phyloP scores from a whole-genome alignment of 2,888 invertebrate species.

The Ashinkailepas kermadecensis region DNA sequence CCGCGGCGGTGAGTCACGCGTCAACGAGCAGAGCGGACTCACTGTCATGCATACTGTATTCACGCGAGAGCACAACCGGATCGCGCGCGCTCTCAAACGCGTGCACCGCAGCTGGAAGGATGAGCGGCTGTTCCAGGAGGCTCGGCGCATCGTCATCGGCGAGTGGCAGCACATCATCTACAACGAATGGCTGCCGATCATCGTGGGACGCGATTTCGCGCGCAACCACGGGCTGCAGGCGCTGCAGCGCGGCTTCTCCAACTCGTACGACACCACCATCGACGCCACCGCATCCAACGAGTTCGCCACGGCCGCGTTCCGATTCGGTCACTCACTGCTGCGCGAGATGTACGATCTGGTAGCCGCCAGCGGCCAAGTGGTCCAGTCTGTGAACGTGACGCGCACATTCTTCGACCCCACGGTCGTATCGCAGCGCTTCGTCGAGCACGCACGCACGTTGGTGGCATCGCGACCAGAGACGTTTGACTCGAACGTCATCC shows the following conservation, averaged over 20 bases:
- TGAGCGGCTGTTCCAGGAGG: slow-evolving; percentile 49
- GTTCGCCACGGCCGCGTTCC: slow-evolving; percentile 31
- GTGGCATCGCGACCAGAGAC: neutral
- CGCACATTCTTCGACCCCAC: neutral
- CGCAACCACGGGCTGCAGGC: neutral
- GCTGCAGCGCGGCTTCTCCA: slow-evolving; percentile 22
- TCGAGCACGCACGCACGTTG: neutral
- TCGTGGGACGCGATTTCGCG: slow-evolving; percentile 44
- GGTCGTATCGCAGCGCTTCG: neutral
- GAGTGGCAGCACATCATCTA: slow-evolving; percentile 51
- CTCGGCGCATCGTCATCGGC: slow-evolving; percentile 47
- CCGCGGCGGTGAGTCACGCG: slow-evolving; percentile 44
- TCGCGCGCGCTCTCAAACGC: slow-evolving; percentile 42
- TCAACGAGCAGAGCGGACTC: slow-evolving; percentile 54
- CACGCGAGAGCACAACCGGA: slow-evolving; percentile 47
- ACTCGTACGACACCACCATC: slow-evolving; percentile 25
- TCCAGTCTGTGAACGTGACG: neutral
- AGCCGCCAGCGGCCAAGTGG: neutral
- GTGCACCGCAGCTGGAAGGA: slow-evolving; percentile 48
- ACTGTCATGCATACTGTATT: slow-evolving; percentile 65
- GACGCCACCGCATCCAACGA: slow-evolving; percentile 28
- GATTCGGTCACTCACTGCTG: slow-evolving; percentile 32
- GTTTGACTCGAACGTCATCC: neutral
- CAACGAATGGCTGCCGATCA: slow-evolving; percentile 49
- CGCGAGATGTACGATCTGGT: slow-evolving; percentile 25